Percentiles rank a stretch among this genome's conserved stretches.
phyloP scores from a whole-genome alignment of 2,113 vertebrate genomes.

The Cariama cristata region DNA sequence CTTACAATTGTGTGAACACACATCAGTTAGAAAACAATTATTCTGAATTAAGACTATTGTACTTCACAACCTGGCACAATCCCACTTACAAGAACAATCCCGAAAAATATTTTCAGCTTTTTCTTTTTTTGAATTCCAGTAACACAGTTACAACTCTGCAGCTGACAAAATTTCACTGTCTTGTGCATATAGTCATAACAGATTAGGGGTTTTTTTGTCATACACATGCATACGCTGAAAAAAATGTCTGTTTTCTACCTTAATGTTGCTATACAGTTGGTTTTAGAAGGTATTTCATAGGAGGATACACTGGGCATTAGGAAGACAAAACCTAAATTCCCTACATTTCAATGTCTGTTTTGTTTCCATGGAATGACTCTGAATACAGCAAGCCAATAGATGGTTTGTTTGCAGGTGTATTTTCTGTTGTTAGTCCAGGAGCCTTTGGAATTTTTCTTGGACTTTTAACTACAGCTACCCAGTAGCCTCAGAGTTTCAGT shows the following conservation, averaged over 20 bases:
- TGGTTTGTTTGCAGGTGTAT: neutral
- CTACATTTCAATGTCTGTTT: neutral
- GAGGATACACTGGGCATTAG: neutral
- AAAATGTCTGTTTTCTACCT: neutral
- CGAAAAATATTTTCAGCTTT: neutral
- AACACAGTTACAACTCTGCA: neutral
- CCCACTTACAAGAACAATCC: neutral
- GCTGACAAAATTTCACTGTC: neutral
- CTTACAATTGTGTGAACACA: neutral
- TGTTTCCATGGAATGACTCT: neutral
- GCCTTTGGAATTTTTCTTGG: neutral
- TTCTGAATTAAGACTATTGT: too few species aligned
- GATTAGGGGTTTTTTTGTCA: rapidly evolving
- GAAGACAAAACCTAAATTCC: neutral
- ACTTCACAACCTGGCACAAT: neutral
- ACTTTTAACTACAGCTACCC: neutral
- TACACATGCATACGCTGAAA: neutral
- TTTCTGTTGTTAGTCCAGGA: neutral
- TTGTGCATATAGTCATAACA: neutral
- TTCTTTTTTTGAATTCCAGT: neutral
- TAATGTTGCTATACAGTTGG: neutral
- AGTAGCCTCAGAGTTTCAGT: neutral
- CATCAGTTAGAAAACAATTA: neutral
- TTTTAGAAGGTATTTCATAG: neutral
- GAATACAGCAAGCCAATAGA: neutral